Evolutionary conservation across 2,888 invertebrate species (phyloP).

Genomic region (Callyntrura sp.): DNA sequence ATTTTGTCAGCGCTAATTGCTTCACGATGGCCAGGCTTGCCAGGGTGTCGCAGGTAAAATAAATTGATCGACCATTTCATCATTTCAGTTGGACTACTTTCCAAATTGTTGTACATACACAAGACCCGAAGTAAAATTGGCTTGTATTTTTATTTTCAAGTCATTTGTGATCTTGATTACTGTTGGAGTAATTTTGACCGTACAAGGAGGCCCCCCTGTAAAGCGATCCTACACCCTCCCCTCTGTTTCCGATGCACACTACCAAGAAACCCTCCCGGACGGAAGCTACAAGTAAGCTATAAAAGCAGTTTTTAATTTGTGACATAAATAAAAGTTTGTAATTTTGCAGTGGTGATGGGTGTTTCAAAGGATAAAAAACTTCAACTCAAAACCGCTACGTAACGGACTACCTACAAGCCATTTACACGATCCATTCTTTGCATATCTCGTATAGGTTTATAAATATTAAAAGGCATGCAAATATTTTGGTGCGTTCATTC

Average conservation of each 20-base stretch:
- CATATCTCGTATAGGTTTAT: too few species aligned
- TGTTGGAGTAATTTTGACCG: conserved; percentile 68
- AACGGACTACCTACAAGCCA: not conserved
- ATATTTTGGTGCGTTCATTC: conserved; percentile 87
- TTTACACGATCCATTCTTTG: not conserved
- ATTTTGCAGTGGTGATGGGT: not conserved
- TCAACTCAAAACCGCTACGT: not conserved
- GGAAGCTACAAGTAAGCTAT: conserved; percentile 84
- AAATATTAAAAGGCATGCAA: conserved; percentile 60
- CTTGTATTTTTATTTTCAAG: conserved; percentile 31
- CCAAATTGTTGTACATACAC: too few species aligned
- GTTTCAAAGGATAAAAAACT: not conserved
- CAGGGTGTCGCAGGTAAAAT: conserved; percentile 42
- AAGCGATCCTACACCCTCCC: conserved; percentile 81
- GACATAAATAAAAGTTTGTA: too few species aligned
- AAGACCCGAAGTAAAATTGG: too few species aligned
- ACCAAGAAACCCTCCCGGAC: conserved; percentile 81
- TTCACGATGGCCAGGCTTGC: conserved; percentile 57
- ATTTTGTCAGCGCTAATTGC: not conserved
- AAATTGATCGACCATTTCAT: not conserved
- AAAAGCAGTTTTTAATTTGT: too few species aligned
- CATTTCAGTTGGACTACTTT: too few species aligned
- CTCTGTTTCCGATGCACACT: conserved; percentile 83
- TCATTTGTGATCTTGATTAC: conserved; percentile 69
- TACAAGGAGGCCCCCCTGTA: conserved; percentile 69